Percentiles rank a stretch among this genome's conserved stretches.
phyloP scores from a whole-genome alignment of 2,888 invertebrate species.

The Pharmacophagus antenor region DNA sequence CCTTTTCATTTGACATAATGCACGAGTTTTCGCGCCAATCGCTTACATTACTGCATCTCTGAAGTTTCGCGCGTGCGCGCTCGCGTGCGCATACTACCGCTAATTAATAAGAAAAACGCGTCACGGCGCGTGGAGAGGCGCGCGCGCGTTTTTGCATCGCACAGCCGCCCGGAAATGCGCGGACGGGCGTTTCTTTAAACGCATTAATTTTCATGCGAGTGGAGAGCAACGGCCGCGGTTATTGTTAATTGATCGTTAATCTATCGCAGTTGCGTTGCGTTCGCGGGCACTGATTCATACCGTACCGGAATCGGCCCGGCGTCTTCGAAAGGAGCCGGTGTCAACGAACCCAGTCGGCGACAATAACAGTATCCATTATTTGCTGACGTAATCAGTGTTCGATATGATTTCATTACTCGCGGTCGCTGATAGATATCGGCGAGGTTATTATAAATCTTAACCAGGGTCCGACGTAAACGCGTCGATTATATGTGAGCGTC shows the following conservation, averaged over 20 bases:
- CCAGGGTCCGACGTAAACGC: neutral
- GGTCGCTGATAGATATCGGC: neutral
- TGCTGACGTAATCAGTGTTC: neutral
- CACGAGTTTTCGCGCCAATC: constrained; percentile 17
- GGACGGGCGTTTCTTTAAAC: constrained; percentile 46
- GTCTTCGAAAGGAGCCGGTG: constrained; percentile 16
- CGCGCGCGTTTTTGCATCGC: constrained; percentile 48
- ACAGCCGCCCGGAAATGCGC: constrained; percentile 54
- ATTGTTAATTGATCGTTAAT: constrained; percentile 28
- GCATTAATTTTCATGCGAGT: constrained; percentile 26
- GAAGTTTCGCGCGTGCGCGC: constrained; percentile 34
- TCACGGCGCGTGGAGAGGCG: constrained; percentile 44
- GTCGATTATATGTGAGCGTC: too few relatives aligned
- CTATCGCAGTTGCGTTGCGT: constrained; percentile 14
- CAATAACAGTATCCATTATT: constrained; percentile 1
- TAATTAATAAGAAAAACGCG: constrained; percentile 49
- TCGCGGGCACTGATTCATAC: constrained; percentile 6
- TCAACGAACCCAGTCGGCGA: constrained; percentile 1
- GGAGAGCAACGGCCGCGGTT: constrained; percentile 22
- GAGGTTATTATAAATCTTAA: neutral
- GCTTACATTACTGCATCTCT: constrained; percentile 23
- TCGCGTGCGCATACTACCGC: constrained; percentile 38
- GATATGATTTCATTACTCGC: constrained; percentile 1
- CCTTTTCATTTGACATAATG: constrained; percentile 16
- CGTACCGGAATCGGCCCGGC: constrained; percentile 13